Evolutionary conservation across 2,113 vertebrate species (phyloP).

Genomic region (Cottus gobio): DNA sequence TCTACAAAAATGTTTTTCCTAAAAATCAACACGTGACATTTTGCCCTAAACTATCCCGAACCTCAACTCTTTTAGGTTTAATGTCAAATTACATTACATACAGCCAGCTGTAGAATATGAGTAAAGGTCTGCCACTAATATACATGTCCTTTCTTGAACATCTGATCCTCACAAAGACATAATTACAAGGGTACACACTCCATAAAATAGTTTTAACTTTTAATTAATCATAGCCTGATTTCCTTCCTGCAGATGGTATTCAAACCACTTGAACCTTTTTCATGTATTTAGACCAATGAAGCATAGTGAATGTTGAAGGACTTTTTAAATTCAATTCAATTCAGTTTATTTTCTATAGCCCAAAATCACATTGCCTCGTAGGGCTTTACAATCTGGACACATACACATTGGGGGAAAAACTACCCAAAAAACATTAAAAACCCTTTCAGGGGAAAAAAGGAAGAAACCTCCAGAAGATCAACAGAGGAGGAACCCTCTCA

Average conservation of each 20-base stretch:
- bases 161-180: neutral
- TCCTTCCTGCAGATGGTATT: neutral
- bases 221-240: neutral
- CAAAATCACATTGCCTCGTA: no score
- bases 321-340: no score
- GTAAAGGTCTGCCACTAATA: no score
- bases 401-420: no score
- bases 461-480: no score
- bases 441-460: no score
- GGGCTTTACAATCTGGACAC: no score
- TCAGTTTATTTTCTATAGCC: no score
- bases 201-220: neutral
- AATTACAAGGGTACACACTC: no score
- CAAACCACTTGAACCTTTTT: neutral
- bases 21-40: conserved; percentile 25
- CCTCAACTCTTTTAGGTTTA: neutral
- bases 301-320: neutral
- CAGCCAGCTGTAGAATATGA: neutral
- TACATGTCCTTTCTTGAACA: neutral
- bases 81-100: neutral
- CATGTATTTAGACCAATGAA: neutral
- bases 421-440: no score
- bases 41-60: no score
- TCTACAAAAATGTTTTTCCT: conserved; percentile 33
- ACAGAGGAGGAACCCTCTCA: no score